phyloP scores from a whole-genome alignment of 2,113 vertebrate species.

The Xyrauchen texanus region DNA sequence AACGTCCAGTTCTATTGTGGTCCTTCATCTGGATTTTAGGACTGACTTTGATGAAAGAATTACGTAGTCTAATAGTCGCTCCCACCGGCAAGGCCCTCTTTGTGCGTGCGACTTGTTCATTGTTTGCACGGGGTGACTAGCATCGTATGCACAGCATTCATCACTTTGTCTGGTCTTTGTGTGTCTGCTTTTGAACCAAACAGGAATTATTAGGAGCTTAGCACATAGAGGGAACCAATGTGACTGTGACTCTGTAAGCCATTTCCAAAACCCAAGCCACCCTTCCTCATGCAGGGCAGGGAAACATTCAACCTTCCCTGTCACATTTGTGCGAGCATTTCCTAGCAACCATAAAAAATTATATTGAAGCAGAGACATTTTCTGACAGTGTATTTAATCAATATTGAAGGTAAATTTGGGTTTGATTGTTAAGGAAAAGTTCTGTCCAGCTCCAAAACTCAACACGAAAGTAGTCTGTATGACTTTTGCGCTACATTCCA shows the following conservation, averaged over 20 bases:
- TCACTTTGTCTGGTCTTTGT: conserved; percentile 70
- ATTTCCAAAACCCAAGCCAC: conserved; percentile 63
- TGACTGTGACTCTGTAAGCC: conserved; percentile 71
- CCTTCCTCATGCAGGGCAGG: conserved; percentile 33
- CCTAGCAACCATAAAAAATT: too few species aligned
- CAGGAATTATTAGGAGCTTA: conserved; percentile 77
- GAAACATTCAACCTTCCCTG: conserved; percentile 45
- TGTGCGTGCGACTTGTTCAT: conserved; percentile 33
- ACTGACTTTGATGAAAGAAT: conserved; percentile 14
- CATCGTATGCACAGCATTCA: conserved; percentile 62
- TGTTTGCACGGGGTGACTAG: conserved; percentile 45
- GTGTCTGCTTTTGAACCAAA: conserved; percentile 48
- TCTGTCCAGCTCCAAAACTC: too few species aligned
- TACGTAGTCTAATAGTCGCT: conserved; percentile 42
- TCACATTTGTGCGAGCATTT: too few species aligned
- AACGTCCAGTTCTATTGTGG: not conserved
- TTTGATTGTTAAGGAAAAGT: too few species aligned
- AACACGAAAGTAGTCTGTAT: too few species aligned
- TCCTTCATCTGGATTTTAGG: conserved; percentile 5
- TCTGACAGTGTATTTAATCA: too few species aligned
- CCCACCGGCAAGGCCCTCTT: conserved; percentile 37
- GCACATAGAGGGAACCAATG: conserved; percentile 67
- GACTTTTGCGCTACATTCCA: too few species aligned
- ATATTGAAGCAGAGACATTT: too few species aligned
- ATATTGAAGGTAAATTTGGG: too few species aligned